These are phyloP conservation scores for Morpho helenor DNA, from an alignment of 2,888 invertebrate genomes.

Conservation along the genomic window DNA sequence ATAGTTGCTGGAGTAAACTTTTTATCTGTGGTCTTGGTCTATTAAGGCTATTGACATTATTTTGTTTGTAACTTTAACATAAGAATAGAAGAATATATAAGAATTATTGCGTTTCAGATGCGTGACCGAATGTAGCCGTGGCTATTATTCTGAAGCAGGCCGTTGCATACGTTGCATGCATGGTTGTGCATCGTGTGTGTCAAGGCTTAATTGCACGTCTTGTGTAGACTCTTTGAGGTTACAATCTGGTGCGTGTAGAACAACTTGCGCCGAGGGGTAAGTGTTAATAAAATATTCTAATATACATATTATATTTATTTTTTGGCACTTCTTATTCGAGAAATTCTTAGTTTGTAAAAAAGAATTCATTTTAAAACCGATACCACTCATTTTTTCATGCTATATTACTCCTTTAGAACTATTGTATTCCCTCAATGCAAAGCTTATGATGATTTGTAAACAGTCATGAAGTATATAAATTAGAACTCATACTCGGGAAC, in stretches of 20 bases:
- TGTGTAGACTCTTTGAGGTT: constrained; percentile 88
- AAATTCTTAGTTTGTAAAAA: too few relatives aligned
- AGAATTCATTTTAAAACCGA: too few relatives aligned
- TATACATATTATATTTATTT: constrained; percentile 1
- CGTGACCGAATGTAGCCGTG: constrained; percentile 86
- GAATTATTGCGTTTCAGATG: constrained; percentile 67
- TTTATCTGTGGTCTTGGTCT: too few relatives aligned
- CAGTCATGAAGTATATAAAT: too few relatives aligned
- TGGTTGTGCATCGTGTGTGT: constrained; percentile 87
- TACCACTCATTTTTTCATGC: too few relatives aligned
- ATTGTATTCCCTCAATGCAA: too few relatives aligned
- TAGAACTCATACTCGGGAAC: too few relatives aligned
- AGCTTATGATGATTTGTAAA: too few relatives aligned
- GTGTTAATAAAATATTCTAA: constrained; percentile 15
- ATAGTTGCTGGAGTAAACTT: too few relatives aligned
- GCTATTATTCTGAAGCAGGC: constrained; percentile 86
- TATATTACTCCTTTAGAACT: too few relatives aligned
- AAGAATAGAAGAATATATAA: too few relatives aligned
- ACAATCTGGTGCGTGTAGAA: constrained; percentile 90
- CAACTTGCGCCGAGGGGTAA: constrained; percentile 84
- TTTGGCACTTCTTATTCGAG: not conserved
- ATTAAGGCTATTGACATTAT: not conserved
- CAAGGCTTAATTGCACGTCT: constrained; percentile 88
- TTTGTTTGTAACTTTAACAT: not conserved
- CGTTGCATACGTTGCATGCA: constrained; percentile 89